Base-by-base conservation (phyloP, 2,797 vertebrate genomes). In the Fistularia commersonii region DNA sequence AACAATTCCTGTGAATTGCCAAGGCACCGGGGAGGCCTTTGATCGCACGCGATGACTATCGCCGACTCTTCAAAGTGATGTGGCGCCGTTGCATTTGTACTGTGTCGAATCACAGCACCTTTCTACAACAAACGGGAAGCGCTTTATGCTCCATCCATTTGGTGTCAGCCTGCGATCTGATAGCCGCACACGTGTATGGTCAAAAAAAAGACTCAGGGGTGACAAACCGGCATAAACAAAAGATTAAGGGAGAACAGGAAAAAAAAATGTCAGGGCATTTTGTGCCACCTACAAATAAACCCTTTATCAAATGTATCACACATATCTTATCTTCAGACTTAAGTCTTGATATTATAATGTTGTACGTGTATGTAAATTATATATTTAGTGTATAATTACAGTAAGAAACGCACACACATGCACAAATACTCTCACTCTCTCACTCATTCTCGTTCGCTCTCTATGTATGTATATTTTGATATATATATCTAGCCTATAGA, bases 111-210 rank as follows among this genome's bases (percentile, higher is more conserved):
- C 51, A n/a, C 38, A 48, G 32, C 56, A 60, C 32, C 14, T 53
- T 59, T 37, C 31, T 51, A 35, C 42, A 66, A 56, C 33, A 58
- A 51, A 51, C 38, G 57, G 37, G 13, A 15, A 47, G 12, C 6
- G 12, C 38, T 61, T 58, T 14, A 50, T 54, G 8, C 32, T 8
- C 9, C 31, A 11, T 57, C 47, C 39, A 51, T 74, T 70, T 72
- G 35, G 68, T 71, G 23, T 23, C 23, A 23, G 23, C 23, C 46
- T 58, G 37, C 57, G 45, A 71, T 80, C 77, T 64, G 62, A 72
- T 65, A 43, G 41, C 7, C 37, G 45, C 14, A 33, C 42, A 64
- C 52, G 58, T 51, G 45, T 63, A 45, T 32, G 51, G 53, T 72
- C 61, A 50, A 43, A 74, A 48, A 38, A 43, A 60, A 48, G 32